Evolutionary conservation across 1,140 invertebrate species (phyloP).

Genomic region (Charaxes varanes): DNA sequence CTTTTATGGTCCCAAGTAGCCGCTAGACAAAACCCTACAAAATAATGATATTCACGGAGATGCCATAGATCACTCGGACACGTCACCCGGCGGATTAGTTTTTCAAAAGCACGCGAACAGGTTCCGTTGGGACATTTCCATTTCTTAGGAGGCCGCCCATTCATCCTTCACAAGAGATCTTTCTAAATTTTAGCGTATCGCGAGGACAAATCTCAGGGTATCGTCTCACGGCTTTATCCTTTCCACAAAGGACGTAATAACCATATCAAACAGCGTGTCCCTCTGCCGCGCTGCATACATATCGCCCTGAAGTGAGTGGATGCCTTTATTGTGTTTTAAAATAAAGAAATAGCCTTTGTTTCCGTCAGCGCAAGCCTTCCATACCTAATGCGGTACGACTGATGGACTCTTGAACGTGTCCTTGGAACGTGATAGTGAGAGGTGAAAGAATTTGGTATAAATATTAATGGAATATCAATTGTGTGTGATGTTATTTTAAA

Average conservation of each 20-base stretch:
- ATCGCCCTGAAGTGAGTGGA: slow-evolving; percentile 39
- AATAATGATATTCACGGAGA: slow-evolving; percentile 18
- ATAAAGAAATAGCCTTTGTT: slow-evolving; percentile 67
- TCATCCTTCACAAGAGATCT: slow-evolving; percentile 30
- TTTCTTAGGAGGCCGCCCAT: slow-evolving; percentile 48
- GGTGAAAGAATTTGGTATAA: too few relatives aligned
- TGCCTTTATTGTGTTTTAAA: slow-evolving; percentile 58
- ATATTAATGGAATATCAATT: too few relatives aligned
- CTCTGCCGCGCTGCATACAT: slow-evolving; percentile 65
- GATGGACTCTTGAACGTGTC: slow-evolving; percentile 28
- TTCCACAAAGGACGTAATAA: slow-evolving; percentile 69
- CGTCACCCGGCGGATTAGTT: slow-evolving; percentile 25
- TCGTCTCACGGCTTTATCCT: slow-evolving; percentile 54
- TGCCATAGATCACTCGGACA: slow-evolving; percentile 14
- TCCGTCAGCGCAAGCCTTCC: slow-evolving; percentile 44
- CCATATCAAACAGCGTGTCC: slow-evolving; percentile 70
- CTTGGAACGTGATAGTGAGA: too few relatives aligned
- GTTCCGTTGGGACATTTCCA: slow-evolving; percentile 40
- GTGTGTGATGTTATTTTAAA: too few relatives aligned
- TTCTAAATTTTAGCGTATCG: slow-evolving; percentile 66
- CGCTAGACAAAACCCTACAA: slow-evolving; percentile 18
- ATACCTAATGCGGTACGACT: slow-evolving; percentile 50
- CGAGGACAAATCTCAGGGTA: slow-evolving; percentile 61
- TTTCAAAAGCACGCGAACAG: slow-evolving; percentile 30
- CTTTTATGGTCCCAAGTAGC: slow-evolving; percentile 13